Conservation (phyloP, 2,888 invertebrate genomes). For the Ecliptopera silaceata region DNA sequence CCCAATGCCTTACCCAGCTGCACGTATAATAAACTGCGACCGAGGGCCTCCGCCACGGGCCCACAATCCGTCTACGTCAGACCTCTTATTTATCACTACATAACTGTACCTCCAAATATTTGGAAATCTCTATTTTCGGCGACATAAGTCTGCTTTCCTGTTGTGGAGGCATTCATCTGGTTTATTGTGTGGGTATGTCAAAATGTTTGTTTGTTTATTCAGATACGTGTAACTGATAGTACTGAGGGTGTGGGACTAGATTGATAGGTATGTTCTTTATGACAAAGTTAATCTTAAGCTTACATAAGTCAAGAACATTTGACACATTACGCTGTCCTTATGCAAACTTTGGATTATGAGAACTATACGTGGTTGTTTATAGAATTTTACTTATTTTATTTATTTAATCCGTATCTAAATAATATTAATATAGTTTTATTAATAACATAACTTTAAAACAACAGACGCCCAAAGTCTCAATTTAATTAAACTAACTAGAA, state of each 20-base stretch:
- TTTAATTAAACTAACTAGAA: too few species aligned
- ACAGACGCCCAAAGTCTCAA: too few species aligned
- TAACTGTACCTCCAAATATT: constrained; percentile 39
- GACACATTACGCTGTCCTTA: too few species aligned
- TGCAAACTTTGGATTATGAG: too few species aligned
- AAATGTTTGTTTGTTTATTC: constrained; percentile 12
- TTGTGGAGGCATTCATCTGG: constrained; percentile 24
- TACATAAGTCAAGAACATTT: too few species aligned
- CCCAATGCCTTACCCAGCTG: too few species aligned
- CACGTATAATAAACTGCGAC: background rate
- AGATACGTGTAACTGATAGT: constrained; percentile 9
- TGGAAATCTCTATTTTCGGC: constrained; percentile 35
- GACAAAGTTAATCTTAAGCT: too few species aligned
- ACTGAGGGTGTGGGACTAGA: background rate
- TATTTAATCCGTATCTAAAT: too few species aligned
- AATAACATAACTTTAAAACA: too few species aligned
- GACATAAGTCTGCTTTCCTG: constrained; percentile 28
- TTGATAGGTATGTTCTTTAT: background rate
- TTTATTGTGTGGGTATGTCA: constrained; percentile 11
- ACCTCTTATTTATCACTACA: constrained; percentile 71
- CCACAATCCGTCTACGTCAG: constrained; percentile 73
- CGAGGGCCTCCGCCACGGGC: constrained; percentile 27
- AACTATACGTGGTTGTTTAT: too few species aligned
- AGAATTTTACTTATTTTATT: too few species aligned
- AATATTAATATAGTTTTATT: too few species aligned